phyloP scores from a whole-genome alignment of 2,888 invertebrate species.

The Lepidochrysops patricia region DNA sequence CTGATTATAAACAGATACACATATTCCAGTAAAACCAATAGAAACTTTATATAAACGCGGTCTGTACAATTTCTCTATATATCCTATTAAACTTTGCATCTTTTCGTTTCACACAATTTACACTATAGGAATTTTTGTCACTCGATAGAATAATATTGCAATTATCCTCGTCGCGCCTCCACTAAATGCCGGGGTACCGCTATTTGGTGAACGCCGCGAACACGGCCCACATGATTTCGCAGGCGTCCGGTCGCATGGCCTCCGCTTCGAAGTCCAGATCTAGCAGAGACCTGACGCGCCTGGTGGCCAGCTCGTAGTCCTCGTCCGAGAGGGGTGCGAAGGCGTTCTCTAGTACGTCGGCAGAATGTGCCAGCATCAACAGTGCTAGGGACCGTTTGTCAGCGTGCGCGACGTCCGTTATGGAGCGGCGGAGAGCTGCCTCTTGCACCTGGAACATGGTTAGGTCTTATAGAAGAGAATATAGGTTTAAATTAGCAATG shows the following conservation, averaged over 20 bases:
- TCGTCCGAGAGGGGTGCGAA: constrained; percentile 98
- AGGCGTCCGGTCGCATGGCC: constrained; percentile 90
- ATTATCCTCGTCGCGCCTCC: constrained; percentile 16
- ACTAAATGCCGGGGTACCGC: constrained; percentile 44
- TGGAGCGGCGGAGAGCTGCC: constrained; percentile 95
- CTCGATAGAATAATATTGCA: constrained; percentile 14
- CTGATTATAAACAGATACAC: constrained; percentile 22
- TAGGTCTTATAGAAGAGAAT: neutral
- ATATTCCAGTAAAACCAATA: constrained; percentile 12
- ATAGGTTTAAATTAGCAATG: too few relatives aligned
- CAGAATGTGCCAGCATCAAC: constrained; percentile 96
- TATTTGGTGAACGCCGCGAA: constrained; percentile 99
- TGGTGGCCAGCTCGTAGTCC: constrained; percentile 98
- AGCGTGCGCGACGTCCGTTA: constrained; percentile 97
- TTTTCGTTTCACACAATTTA: constrained; percentile 21
- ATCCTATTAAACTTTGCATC: constrained; percentile 14
- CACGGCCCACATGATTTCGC: constrained; percentile 98
- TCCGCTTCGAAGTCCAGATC: constrained; percentile 98
- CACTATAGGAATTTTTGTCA: constrained; percentile 21
- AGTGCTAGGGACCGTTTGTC: constrained; percentile 95
- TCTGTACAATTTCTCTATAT: constrained; percentile 19
- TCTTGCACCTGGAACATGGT: constrained; percentile 87
- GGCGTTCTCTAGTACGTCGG: constrained; percentile 99
- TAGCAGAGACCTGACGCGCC: constrained; percentile 94
- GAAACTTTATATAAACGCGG: constrained; percentile 6